Conservation (phyloP, 2,888 invertebrate genomes). For the Agriopis marginaria region DNA sequence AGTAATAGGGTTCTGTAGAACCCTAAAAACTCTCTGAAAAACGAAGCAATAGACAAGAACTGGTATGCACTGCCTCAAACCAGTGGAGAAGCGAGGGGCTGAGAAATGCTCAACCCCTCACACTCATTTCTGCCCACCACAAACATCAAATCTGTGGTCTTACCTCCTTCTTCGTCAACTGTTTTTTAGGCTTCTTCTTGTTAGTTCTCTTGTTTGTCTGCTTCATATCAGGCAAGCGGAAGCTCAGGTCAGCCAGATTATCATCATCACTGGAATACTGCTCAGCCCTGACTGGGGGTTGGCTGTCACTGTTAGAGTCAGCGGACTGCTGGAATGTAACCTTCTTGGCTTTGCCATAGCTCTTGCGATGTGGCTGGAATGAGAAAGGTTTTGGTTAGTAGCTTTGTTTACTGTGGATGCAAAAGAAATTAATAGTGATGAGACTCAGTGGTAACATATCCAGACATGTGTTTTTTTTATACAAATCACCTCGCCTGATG, state of each 20-base stretch:
- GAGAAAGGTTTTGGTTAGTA: background rate
- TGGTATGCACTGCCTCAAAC: too few relatives aligned
- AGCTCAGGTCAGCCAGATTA: constrained; percentile 70
- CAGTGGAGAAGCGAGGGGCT: too few relatives aligned
- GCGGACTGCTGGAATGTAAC: constrained; percentile 67
- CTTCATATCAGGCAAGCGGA: constrained; percentile 64
- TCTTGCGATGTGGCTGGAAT: constrained; percentile 73
- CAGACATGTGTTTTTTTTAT: too few relatives aligned
- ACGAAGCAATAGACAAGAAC: too few relatives aligned
- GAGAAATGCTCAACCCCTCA: too few relatives aligned
- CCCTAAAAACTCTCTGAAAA: too few relatives aligned
- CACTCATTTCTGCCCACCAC: too few relatives aligned
- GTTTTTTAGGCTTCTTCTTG: constrained; percentile 60
- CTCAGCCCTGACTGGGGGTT: constrained; percentile 19
- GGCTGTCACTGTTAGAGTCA: constrained; percentile 52
- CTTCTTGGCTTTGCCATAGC: constrained; percentile 76
- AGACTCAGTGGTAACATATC: too few relatives aligned
- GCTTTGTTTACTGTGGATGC: background rate
- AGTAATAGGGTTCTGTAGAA: too few relatives aligned
- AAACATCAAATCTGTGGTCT: background rate
- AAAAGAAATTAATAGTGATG: too few relatives aligned
- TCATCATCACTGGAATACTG: constrained; percentile 64
- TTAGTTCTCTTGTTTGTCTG: constrained; percentile 64
- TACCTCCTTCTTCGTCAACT: constrained; percentile 77
- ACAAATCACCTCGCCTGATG: too few relatives aligned